Conservation (phyloP, 2,113 vertebrate species). For the Neopipo cinnamomea region DNA sequence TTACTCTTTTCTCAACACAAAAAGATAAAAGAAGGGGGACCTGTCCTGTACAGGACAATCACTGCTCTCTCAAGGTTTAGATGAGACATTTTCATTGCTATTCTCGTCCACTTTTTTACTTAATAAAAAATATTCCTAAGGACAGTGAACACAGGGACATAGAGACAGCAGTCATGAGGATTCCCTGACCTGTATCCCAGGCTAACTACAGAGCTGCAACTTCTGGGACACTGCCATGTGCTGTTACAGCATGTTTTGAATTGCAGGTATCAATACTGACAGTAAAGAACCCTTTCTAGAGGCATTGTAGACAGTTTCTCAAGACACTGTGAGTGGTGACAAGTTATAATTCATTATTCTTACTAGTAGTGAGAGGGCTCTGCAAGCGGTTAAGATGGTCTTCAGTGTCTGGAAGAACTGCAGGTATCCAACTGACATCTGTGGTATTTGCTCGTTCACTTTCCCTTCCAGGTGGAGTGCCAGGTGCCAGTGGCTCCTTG, state of each 20-base stretch:
- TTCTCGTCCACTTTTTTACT: background rate
- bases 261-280: background rate
- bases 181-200: background rate
- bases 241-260: background rate
- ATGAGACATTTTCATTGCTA: background rate
- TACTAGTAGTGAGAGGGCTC: slow-evolving; percentile 38
- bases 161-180: background rate
- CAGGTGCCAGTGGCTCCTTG: background rate
- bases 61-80: background rate
- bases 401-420: background rate
- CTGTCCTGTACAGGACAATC: background rate
- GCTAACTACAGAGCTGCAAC: background rate
- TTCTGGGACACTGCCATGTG: background rate
- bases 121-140: background rate
- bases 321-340: background rate
- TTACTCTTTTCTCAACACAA: background rate
- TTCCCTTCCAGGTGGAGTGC: background rate
- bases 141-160: background rate
- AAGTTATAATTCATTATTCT: background rate
- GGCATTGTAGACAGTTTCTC: no score
- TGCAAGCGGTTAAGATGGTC: background rate
- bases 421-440: background rate
- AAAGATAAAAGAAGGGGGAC: background rate
- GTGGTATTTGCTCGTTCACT: background rate
- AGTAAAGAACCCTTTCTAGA: background rate